phyloP scores from a whole-genome alignment of 2,113 vertebrate genomes.

The Smithornis capensis region DNA sequence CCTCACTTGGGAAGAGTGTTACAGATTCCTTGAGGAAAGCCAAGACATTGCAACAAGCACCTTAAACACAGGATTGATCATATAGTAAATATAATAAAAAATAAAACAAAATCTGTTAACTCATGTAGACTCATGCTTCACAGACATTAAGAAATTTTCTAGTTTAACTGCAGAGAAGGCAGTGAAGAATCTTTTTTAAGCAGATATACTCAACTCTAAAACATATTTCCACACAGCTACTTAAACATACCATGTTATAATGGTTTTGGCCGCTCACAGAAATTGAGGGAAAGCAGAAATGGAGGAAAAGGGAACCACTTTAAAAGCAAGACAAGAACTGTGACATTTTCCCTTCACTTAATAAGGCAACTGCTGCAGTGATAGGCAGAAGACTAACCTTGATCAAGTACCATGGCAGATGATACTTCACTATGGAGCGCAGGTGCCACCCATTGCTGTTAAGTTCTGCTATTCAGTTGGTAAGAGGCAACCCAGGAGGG shows the following conservation, averaged over 20 bases:
- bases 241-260: neutral
- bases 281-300: neutral
- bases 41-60: neutral
- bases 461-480: accelerated
- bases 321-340: neutral
- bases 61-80: neutral
- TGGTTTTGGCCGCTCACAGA: neutral
- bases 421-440: neutral
- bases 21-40: neutral
- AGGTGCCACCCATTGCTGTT: neutral
- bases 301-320: neutral
- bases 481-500: neutral
- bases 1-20: neutral
- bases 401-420: neutral
- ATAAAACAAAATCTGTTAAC: neutral
- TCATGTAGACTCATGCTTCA: neutral
- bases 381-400: neutral
- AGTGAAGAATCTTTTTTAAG: neutral
- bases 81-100: neutral
- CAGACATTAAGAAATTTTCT: neutral
- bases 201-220: neutral
- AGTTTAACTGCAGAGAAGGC: neutral
- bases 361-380: neutral
- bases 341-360: neutral
- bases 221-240: neutral